Base-by-base conservation (phyloP, 2,888 invertebrate genomes). In the Clanis bilineata region DNA sequence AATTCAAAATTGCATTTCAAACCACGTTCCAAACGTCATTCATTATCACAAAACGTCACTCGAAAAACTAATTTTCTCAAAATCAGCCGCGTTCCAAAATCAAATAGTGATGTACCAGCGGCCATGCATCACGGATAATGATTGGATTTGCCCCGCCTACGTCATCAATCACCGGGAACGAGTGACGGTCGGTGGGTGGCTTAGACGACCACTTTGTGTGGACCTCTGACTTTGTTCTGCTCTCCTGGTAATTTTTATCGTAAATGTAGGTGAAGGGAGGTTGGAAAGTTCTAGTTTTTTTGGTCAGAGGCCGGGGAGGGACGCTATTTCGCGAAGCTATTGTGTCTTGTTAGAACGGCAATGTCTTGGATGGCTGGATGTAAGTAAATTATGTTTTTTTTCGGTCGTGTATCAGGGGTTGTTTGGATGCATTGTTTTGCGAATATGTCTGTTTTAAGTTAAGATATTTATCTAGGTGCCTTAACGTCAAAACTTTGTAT, bases 41-140 rank as follows among this genome's bases (percentile, higher is more conserved):
- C 63, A 57, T 57, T 32, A 59, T 57, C 47, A 60, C 55, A 22
- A 23, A 45, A 44, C 18, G 28, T 47, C 15, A 32, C 6, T 41
- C 28, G 18, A 23, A 54, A 41, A 55, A 55, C 56, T 59, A 56
- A 59, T 59, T 56, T 56, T 15, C 59, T 66, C 57, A 39, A 54
- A 69, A 67, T 61, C 36, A 23, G 38, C 47, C 45, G 23, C 61
- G 63, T 72, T 70, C 64, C 70, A 69, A 79, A 80, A 80, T 80
- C 80, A 76, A 69, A 79, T 85, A 86, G 86, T 88, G 89, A 88
- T 86, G 89, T 89, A 84, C 88, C 82, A 82, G 68, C 82, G 80
- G 86, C 86, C 83, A 90, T 91, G 90, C 90, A 89, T 91, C 91
- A 91, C 79, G 86, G 87, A 88, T 91, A 92, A 91, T 90, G 92